Conservation (phyloP, 2,888 invertebrate species). For the Acanthopleura granulata region DNA sequence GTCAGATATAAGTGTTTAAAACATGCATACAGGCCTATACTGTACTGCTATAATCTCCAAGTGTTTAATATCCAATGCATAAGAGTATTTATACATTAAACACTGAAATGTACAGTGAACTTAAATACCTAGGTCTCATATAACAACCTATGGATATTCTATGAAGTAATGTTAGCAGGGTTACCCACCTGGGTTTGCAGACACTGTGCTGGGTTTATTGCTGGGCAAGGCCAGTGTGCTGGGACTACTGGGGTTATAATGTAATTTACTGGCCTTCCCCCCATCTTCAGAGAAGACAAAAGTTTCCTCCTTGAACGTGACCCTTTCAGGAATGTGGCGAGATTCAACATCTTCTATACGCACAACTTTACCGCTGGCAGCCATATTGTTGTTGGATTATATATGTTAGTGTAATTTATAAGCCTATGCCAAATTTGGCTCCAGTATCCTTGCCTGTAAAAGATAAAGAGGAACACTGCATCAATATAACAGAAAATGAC, state of each 20-base stretch:
- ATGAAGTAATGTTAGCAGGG: background rate
- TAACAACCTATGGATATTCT: background rate
- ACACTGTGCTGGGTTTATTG: background rate
- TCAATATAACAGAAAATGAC: too few relatives aligned
- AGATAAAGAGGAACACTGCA: too few relatives aligned
- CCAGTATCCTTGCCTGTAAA: too few relatives aligned
- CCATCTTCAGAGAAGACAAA: conserved; percentile 20
- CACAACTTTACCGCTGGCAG: background rate
- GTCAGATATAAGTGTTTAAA: too few relatives aligned
- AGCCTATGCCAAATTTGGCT: too few relatives aligned
- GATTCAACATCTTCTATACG: background rate
- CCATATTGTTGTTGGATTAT: background rate
- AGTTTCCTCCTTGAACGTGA: conserved; percentile 1
- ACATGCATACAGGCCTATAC: too few relatives aligned
- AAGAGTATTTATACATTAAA: too few relatives aligned
- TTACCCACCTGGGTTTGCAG: background rate
- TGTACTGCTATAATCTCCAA: too few relatives aligned
- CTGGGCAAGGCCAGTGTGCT: background rate
- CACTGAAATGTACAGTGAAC: too few relatives aligned
- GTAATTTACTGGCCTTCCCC: background rate
- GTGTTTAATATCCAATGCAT: too few relatives aligned
- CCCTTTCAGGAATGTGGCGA: background rate
- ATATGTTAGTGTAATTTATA: too few relatives aligned
- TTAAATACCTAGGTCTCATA: too few relatives aligned
- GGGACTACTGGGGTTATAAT: background rate